Percentiles rank a stretch among this genome's conserved stretches.
These are phyloP conservation scores for Agrilus mali DNA, from an alignment of 2,888 invertebrate genomes.

Conservation along the genomic window DNA sequence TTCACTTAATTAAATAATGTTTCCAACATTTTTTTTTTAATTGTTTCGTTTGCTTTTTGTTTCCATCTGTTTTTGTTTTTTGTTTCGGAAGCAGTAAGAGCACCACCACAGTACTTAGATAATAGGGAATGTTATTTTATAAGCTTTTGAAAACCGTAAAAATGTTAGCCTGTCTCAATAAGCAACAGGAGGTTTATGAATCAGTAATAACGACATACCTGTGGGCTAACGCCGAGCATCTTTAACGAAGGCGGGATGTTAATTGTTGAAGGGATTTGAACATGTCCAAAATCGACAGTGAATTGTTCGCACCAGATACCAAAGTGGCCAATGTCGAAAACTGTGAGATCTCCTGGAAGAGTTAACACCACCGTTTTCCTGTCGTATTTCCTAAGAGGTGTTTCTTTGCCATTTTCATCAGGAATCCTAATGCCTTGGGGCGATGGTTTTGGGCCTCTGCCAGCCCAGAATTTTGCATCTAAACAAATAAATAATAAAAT, in stretches of 20 bases:
- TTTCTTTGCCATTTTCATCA: constrained; percentile 81
- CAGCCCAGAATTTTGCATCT: constrained; percentile 94
- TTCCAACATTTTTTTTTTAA: too few species aligned
- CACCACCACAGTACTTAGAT: too few species aligned
- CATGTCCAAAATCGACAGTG: constrained; percentile 85
- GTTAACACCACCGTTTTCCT: constrained; percentile 82
- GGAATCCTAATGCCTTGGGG: constrained; percentile 76
- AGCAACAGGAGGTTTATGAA: too few species aligned
- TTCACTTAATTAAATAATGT: too few species aligned
- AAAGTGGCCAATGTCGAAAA: constrained; percentile 87
- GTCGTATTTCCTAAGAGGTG: constrained; percentile 68
- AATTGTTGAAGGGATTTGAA: constrained; percentile 56
- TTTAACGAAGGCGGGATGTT: constrained; percentile 84
- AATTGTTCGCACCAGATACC: constrained; percentile 90
- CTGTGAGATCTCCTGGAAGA: constrained; percentile 75
- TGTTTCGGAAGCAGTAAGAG: too few species aligned
- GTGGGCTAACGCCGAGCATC: constrained; percentile 88
- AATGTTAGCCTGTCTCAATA: too few species aligned
- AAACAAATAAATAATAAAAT: background rate
- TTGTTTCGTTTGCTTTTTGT: too few species aligned
- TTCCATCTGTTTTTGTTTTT: background rate
- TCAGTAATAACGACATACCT: constrained; percentile 48
- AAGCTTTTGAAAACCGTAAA: too few species aligned
- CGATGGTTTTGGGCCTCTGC: constrained; percentile 66
- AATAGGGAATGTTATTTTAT: too few species aligned